Evolutionary conservation across 2,797 vertebrate species (phyloP).

Genomic region (Sparidentex hasta): DNA sequence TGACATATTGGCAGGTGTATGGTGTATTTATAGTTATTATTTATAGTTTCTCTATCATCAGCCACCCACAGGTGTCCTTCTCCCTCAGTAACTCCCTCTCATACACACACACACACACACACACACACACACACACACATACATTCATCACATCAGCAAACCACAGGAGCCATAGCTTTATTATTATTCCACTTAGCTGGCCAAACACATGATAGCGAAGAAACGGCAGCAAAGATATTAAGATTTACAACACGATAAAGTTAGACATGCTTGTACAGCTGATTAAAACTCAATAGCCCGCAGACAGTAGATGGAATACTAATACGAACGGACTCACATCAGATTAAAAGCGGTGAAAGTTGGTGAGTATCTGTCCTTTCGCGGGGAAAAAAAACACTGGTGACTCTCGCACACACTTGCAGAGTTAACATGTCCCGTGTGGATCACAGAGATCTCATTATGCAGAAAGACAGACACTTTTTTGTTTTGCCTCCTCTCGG

Average conservation of each 20-base stretch:
- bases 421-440: background rate
- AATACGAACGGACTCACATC: constrained; percentile 21
- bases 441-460: constrained; percentile 40
- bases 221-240: constrained; percentile 30
- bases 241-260: constrained; percentile 25
- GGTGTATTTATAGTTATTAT: constrained; percentile 19
- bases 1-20: constrained; percentile 15
- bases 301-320: constrained; percentile 20
- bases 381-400: constrained; percentile 20
- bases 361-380: background rate
- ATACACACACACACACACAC: background rate
- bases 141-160: constrained; percentile 29
- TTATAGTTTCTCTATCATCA: constrained; percentile 36
- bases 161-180: constrained; percentile 40
- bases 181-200: constrained; percentile 45
- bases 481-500: constrained; percentile 19
- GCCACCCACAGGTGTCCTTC: constrained; percentile 18
- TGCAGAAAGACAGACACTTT: constrained; percentile 18
- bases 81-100: background rate
- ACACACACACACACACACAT: constrained; percentile 16
- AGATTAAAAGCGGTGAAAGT: constrained; percentile 8
- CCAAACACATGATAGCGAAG: constrained; percentile 28
- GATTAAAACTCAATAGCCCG: constrained; percentile 36
- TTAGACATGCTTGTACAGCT: constrained; percentile 22
- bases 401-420: background rate